These are phyloP conservation scores for Periophthalmus magnuspinnatus DNA, from an alignment of 2,797 vertebrate species.

Conservation along the genomic window DNA sequence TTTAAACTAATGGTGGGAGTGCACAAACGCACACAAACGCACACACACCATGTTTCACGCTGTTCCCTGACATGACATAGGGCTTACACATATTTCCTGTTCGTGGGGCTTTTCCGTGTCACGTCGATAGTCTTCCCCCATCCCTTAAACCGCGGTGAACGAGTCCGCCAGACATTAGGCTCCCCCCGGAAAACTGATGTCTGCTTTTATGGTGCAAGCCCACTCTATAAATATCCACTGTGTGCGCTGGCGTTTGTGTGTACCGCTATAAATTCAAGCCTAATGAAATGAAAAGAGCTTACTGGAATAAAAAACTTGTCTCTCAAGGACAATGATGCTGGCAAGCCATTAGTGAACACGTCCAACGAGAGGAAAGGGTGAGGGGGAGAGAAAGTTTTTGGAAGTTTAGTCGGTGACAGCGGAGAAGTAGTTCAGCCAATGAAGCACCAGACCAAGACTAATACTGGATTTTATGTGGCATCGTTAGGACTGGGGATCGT, in stretches of 20 bases:
- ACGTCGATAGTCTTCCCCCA: slow-evolving; percentile 57
- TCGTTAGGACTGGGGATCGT: slow-evolving; percentile 5
- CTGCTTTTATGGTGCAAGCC: slow-evolving; percentile 54
- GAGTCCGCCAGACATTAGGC: slow-evolving; percentile 54
- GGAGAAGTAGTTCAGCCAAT: neutral
- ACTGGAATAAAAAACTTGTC: slow-evolving; percentile 73
- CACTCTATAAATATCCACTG: slow-evolving; percentile 44
- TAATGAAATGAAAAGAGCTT: slow-evolving; percentile 76
- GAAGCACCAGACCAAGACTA: slow-evolving; percentile 7
- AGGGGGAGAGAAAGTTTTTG: neutral
- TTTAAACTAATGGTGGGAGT: slow-evolving; percentile 46
- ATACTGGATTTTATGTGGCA: neutral
- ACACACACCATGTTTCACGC: neutral
- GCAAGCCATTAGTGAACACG: slow-evolving; percentile 60
- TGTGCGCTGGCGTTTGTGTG: slow-evolving; percentile 4
- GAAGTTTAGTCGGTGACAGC: neutral
- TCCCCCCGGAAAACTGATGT: slow-evolving; percentile 56
- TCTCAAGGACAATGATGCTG: slow-evolving; percentile 70
- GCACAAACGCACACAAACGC: neutral
- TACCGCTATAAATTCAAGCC: slow-evolving; percentile 60
- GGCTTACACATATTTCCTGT: neutral
- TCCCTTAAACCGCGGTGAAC: slow-evolving; percentile 41
- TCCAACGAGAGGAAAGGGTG: slow-evolving; percentile 24
- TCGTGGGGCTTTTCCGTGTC: slow-evolving; percentile 19
- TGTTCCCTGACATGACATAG: slow-evolving; percentile 1